Evolutionary conservation across 2,888 invertebrate genomes (phyloP), one percentile per base, ranked within the genome.

Genomic region (Drosophila neonasuta): DNA sequence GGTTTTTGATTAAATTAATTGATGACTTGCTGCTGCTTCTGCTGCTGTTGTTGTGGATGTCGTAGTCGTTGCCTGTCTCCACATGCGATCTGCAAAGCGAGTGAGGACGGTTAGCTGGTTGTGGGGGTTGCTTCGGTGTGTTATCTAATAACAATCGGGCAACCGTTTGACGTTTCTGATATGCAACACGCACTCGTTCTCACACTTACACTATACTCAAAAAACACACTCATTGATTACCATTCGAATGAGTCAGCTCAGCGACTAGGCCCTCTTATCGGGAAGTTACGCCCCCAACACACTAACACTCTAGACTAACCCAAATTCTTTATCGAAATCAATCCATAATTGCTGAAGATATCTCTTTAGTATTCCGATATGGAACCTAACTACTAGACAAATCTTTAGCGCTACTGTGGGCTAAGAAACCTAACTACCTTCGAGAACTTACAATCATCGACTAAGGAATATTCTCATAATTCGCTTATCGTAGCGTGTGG

Each of bases 1-100:
- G 55, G 49, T 30, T 71, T 66, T 82, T 85, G 64, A 87, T 82
- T 70, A 70, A 85, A 82, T 86, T 87, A 80, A 82, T 82, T 82
- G 88, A 80, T 74, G 67, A 54, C 50, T 58, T 56, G 48, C 59
- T 36, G 46, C 45, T 60, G 36, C 36, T 39, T 3, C 17, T 17
- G 17, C n/a, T n/a, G 11, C n/a, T 36, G n/a, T 11, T 6, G 34
- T 4, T 34, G n/a, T 36, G 4, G 24, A 24, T 24, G 24, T 24
- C 24, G 24, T 24, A 24, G 49, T 51, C 50, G 39, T 36, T 32
- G 42, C 7, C n/a, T 39, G 32, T 46, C 42, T 30, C 2, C 30
- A 11, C 11, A 11, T 57, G 59, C 60, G 71, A 77, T 86, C 68
- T 83, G 77, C 29, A 83, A 50, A 69, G 59, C 62, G 50, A 59